Conservation (phyloP, 2,888 invertebrate species). For the Ennomos fuscantarius region DNA sequence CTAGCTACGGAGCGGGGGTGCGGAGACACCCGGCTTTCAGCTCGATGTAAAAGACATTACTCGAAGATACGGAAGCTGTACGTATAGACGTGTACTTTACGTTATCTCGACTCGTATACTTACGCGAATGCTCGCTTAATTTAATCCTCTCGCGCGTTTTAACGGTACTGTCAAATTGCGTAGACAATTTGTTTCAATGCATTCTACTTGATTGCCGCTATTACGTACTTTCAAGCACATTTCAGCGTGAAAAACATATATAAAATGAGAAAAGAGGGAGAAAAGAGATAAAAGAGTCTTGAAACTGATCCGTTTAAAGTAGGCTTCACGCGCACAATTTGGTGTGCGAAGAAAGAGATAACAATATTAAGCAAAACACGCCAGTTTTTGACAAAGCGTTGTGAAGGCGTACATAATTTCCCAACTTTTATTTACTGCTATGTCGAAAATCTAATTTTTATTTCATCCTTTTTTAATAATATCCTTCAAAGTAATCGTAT, state of each 20-base stretch:
- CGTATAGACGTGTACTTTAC: constrained; percentile 45
- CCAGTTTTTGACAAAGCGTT: too few relatives aligned
- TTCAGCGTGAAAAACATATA: neutral
- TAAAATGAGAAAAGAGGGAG: too few relatives aligned
- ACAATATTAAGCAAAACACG: too few relatives aligned
- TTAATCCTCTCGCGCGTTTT: constrained; percentile 6
- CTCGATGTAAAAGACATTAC: constrained; percentile 58
- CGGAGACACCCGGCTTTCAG: constrained; percentile 41
- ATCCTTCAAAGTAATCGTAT: constrained; percentile 13
- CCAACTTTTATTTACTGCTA: too few relatives aligned
- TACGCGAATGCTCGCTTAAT: constrained; percentile 11
- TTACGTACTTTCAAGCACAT: neutral
- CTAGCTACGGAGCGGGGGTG: constrained; percentile 9
- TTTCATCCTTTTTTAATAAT: constrained; percentile 9
- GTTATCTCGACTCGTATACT: constrained; percentile 9
- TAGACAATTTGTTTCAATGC: constrained; percentile 9
- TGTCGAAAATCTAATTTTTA: neutral
- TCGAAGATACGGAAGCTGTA: constrained; percentile 57
- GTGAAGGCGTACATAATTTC: too few relatives aligned
- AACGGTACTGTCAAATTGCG: constrained; percentile 2
- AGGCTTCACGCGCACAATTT: too few relatives aligned
- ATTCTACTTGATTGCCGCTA: constrained; percentile 9
- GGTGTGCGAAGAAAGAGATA: too few relatives aligned
- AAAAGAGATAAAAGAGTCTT: too few relatives aligned
- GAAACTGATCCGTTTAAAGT: too few relatives aligned